Evolutionary conservation across 2,888 invertebrate species (phyloP), one percentile per base, ranked within the genome.

Genomic region (Nectonema munidae): DNA sequence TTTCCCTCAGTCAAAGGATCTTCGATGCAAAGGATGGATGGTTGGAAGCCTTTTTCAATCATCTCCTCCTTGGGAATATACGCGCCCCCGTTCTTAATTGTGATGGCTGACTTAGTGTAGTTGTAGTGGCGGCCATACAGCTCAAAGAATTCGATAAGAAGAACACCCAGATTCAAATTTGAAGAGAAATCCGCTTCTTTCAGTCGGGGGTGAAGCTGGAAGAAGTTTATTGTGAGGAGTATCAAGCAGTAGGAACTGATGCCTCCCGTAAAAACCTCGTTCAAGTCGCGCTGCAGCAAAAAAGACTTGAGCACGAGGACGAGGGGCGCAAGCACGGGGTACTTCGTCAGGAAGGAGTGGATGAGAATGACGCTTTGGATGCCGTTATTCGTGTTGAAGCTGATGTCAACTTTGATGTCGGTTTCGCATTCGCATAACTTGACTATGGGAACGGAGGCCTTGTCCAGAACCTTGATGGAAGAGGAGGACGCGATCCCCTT

Each of bases 231-330:
- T 54, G 79, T 76, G 73, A 99, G 77, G 46, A 95, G 68, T 55
- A 89, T 86, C 48, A 95, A 67, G 52, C 83, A 79, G 63, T 99
- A 95, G 43, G 86, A 89, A 47, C 83, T 81, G 57, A 99, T 83
- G 55, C 95, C 95, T 45, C 95, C 86, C 45, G 83, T 86, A 62
- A 86, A 99, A 50, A 95, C 89, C 65, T 95, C 89, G 61, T 95
- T 95, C 52, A 95, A 67, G 63, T 86, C 81, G 51, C 89, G 68
- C 62, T 89, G 79, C 46, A 83, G 65, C 46, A 95, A 68, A 62
- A 89, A 95, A 64, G 95, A 89, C 62, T 95, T 95, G 49, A 99
- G 64, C 43, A 95, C 79, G 61, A 89, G 69, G 50, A 89, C 83
- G 52, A 95, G 63, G 50, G 81, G 81, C 39, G 75, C 70, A 47